phyloP scores from a whole-genome alignment of 2,888 invertebrate genomes.

The Caenorhabditis parvicauda region DNA sequence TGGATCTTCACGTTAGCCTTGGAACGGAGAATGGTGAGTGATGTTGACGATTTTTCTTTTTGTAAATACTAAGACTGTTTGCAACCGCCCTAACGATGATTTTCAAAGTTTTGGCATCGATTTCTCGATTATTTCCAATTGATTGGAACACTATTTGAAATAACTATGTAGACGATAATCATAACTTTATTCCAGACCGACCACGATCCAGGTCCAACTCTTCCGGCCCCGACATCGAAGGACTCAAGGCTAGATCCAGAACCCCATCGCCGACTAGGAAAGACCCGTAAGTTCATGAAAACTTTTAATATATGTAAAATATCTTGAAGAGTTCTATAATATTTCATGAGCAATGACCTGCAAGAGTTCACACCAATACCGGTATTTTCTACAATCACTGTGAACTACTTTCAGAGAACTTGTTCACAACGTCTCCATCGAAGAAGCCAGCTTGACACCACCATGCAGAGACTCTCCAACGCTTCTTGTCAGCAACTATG shows the following conservation, averaged over 20 bases:
- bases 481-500: conserved; percentile 26
- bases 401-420: conserved; percentile 8
- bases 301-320: too few relatives aligned
- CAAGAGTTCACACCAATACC: too few relatives aligned
- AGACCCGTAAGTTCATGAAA: too few relatives aligned
- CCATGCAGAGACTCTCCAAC: conserved; percentile 27
- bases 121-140: not conserved
- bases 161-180: not conserved
- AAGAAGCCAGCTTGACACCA: too few relatives aligned
- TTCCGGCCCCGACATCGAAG: conserved; percentile 41
- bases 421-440: too few relatives aligned
- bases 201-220: conserved; percentile 43
- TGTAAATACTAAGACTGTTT: not conserved
- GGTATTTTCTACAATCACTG: not conserved
- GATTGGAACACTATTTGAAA: not conserved
- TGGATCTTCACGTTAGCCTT: conserved; percentile 40
- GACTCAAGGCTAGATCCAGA: conserved; percentile 20
- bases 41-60: not conserved
- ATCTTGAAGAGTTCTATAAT: too few relatives aligned
- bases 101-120: not conserved
- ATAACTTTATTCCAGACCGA: conserved; percentile 6
- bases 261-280: conserved; percentile 26
- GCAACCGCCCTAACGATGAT: not conserved
- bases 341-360: too few relatives aligned
- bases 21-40: conserved; percentile 15